Evolutionary conservation across 2,888 invertebrate genomes (phyloP).

Genomic region (Caenorhabditis sp.): DNA sequence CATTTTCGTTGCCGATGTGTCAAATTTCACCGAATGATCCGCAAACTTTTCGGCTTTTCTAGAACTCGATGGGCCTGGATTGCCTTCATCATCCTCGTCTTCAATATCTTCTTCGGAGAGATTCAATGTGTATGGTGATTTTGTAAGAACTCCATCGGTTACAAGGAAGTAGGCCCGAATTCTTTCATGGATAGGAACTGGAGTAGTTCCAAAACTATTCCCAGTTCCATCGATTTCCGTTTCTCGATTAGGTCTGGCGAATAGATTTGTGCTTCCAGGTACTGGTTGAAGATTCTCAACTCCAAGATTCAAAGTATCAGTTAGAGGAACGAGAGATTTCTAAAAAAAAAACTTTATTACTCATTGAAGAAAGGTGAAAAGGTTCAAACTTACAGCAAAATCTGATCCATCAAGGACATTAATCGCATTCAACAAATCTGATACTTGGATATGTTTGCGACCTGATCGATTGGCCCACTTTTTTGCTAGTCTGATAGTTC

Average conservation of each 20-base stretch:
- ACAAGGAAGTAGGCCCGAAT: constrained; percentile 31
- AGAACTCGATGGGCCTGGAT: not conserved
- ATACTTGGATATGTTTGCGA: not conserved
- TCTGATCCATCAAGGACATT: not conserved
- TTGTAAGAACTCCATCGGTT: constrained; percentile 36
- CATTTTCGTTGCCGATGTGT: constrained; percentile 2
- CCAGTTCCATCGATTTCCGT: not conserved
- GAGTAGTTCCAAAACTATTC: not conserved
- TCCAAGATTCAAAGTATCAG: not conserved
- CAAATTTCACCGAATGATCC: not conserved
- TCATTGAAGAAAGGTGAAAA: not conserved
- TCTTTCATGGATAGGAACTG: not conserved
- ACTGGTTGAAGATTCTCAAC: not conserved
- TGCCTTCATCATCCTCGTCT: constrained; percentile 9
- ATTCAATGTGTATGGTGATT: constrained; percentile 18
- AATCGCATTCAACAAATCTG: not conserved
- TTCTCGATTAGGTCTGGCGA: not conserved
- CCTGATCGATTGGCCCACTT: constrained; percentile 9
- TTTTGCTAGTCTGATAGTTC: constrained; percentile 1
- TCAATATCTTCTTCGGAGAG: constrained; percentile 30
- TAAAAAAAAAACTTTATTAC: not conserved
- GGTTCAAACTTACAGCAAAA: not conserved
- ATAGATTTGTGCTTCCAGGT: not conserved
- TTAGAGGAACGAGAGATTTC: not conserved
- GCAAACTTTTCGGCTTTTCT: not conserved